Percentiles rank a stretch among this genome's conserved stretches.
Evolutionary conservation across 2,797 vertebrate genomes (phyloP).

Genomic region (Thamnophis elegans): DNA sequence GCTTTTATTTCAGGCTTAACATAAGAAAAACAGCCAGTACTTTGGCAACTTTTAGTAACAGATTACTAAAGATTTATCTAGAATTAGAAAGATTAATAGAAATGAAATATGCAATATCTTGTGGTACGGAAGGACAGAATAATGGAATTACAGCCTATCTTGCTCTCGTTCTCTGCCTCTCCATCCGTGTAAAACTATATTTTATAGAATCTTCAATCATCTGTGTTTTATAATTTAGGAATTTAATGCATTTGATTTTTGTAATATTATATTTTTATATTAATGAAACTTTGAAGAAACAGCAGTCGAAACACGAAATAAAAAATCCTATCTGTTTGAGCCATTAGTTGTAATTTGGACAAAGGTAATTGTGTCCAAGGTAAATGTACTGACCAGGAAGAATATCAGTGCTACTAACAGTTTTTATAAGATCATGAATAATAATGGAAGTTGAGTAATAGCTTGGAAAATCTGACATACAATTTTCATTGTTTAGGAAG

Average conservation of each 20-base stretch:
- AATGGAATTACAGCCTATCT: neutral
- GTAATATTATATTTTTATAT: neutral
- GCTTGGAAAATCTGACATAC: neutral
- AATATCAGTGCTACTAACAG: neutral
- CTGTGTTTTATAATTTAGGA: neutral
- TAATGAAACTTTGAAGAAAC: neutral
- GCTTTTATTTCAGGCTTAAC: neutral
- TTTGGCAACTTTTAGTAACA: neutral
- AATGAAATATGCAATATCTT: neutral
- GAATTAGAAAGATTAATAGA: neutral
- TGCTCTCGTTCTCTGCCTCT: neutral
- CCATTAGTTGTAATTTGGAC: neutral
- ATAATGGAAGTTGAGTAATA: neutral
- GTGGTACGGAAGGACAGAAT: neutral
- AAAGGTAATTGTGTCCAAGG: neutral
- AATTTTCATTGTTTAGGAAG: neutral
- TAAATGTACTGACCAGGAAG: neutral
- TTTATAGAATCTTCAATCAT: neutral
- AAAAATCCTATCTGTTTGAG: neutral
- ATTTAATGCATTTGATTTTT: neutral
- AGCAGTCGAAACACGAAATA: neutral
- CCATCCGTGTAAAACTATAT: neutral
- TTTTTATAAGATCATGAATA: neutral
- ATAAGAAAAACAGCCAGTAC: neutral
- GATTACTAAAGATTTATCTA: neutral